phyloP scores from a whole-genome alignment of 2,888 invertebrate species.

The Nephrotoma flavescens region DNA sequence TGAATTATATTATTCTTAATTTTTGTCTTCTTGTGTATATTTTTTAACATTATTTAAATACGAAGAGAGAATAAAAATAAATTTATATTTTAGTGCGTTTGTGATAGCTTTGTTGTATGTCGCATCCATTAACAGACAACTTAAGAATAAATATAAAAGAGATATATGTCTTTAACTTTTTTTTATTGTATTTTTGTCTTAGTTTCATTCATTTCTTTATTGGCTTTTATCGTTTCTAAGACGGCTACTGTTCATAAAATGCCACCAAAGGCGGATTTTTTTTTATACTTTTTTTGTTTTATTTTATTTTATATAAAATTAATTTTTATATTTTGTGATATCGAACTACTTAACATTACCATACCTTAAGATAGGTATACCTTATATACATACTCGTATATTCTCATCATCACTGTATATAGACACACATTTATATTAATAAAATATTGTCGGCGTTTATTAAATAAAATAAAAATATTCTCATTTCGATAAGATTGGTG shows the following conservation, averaged over 20 bases:
- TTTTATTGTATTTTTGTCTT: background rate
- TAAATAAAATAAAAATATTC: background rate
- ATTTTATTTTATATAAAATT: background rate
- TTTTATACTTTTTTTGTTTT: background rate
- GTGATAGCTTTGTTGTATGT: background rate
- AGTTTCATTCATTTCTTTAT: slow-evolving; percentile 1
- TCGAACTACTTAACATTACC: slow-evolving; percentile 4
- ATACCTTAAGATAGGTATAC: background rate
- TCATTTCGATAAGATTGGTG: slow-evolving; percentile 2
- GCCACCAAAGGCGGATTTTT: slow-evolving; percentile 3
- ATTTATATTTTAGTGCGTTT: background rate
- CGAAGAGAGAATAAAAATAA: background rate
- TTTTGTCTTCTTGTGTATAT: background rate
- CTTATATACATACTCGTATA: background rate
- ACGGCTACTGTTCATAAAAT: slow-evolving; percentile 4
- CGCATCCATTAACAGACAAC: background rate
- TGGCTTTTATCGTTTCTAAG: slow-evolving; percentile 3
- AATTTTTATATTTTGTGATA: background rate
- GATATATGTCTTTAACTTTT: background rate
- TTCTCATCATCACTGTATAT: background rate
- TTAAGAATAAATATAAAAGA: background rate
- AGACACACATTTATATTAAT: background rate
- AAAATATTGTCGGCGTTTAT: background rate
- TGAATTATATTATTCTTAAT: background rate
- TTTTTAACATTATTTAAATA: background rate